Evolutionary conservation across 2,888 invertebrate genomes (phyloP).

Genomic region (Hybos culiciformis): DNA sequence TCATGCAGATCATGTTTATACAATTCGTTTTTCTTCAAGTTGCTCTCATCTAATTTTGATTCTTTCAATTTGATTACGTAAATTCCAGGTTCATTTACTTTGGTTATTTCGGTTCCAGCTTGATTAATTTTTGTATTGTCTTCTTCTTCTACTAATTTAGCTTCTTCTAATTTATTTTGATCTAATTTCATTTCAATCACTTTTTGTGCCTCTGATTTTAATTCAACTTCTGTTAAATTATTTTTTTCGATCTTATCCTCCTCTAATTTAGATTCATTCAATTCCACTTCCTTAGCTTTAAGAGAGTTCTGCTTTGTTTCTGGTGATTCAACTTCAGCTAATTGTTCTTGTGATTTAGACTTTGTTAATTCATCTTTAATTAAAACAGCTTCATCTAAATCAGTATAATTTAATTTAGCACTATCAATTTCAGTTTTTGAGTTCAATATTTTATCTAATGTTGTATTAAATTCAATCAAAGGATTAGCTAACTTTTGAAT

Average conservation of each 20-base stretch:
- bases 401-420: constrained; percentile 5
- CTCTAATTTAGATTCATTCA: too few species aligned
- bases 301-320: neutral
- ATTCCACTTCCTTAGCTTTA: too few species aligned
- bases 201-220: neutral
- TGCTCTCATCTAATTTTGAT: neutral
- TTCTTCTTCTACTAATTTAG: neutral
- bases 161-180: neutral
- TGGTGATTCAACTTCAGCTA: neutral
- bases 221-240: neutral
- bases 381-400: neutral
- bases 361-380: neutral
- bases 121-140: neutral
- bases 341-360: constrained; percentile 5
- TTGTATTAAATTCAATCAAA: neutral
- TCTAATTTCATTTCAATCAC: neutral
- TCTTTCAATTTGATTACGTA: too few species aligned
- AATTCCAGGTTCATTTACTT: too few species aligned
- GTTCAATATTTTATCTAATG: neutral
- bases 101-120: too few species aligned
- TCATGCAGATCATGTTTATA: neutral
- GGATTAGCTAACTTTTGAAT: neutral
- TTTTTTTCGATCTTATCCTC: too few species aligned
- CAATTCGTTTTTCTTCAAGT: neutral
- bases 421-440: constrained; percentile 2